These are phyloP conservation scores for Teleogryllus oceanicus DNA, from an alignment of 2,888 invertebrate species.

Conservation along the genomic window DNA sequence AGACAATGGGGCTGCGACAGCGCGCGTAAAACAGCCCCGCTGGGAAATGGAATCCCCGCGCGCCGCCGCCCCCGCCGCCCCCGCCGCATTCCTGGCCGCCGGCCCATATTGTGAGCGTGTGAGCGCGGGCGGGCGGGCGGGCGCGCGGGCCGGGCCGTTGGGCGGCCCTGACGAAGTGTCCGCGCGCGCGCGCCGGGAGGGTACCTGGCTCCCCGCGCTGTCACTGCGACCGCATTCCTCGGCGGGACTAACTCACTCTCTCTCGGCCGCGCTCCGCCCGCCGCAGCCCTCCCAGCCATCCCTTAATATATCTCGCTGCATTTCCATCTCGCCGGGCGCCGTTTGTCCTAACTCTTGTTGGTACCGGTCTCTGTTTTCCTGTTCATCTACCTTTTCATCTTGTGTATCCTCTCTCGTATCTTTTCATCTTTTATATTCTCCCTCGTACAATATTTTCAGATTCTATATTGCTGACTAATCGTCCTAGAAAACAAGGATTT, in stretches of 20 bases:
- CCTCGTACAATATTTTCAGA: no score
- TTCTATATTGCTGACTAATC: no score
- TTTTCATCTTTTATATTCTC: no score
- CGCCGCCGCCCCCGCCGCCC: neutral
- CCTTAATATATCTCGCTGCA: no score
- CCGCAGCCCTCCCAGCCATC: no score
- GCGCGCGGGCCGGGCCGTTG: neutral
- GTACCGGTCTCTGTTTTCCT: no score
- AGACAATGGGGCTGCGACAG: constrained; percentile 3
- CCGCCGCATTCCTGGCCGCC: neutral
- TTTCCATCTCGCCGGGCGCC: no score
- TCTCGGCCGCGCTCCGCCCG: neutral
- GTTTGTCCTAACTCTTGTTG: no score
- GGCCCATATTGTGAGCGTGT: constrained; percentile 18
- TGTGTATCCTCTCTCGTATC: no score
- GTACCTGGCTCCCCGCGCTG: neutral
- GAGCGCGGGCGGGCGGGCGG: neutral
- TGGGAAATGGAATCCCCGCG: neutral
- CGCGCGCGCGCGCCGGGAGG: no score
- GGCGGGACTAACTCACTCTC: constrained; percentile 2
- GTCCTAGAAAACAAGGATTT: no score
- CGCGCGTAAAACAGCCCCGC: neutral
- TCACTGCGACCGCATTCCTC: constrained; percentile 4
- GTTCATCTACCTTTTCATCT: no score
- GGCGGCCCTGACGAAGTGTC: neutral